Evolutionary conservation across 92 coral and sea anemone species (phyloP), one percentile per base, ranked within the genome.

Genomic region (Parazoanthus darwini): DNA sequence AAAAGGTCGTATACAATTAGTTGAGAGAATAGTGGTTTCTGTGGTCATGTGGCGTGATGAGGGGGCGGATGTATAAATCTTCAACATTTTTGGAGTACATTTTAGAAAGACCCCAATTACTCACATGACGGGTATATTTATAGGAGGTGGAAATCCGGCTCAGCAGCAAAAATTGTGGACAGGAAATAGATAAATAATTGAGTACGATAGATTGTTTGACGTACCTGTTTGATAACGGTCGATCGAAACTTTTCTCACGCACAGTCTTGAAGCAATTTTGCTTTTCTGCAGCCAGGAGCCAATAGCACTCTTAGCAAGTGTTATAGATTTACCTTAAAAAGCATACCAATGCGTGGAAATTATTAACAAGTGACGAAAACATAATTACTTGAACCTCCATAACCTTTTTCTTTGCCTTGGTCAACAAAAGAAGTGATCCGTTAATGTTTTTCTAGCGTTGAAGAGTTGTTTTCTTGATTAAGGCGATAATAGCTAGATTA

Each of bases 301-400:
- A 50, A 84, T 33, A 4, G 79, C 68, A 8, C 87, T 84, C 29
- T 70, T 36, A 15, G 78, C 66, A 29, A 84, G 77, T 3, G 8
- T 46, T 72, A 22, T 72, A 1, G 20, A 8, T 48, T 51, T 70
- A 1, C 79, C 87, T 84, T 38, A 70, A 26, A 84, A 84, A 82
- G 33, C 70, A 66, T 82, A 82, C 75, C 86, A 35, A 42, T 42
- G 77, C 77, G 46, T 71, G 10, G 78, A 72, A 72, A 51, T 70
- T 72, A 84, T 84, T 84, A 84, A 71, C 46, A 84, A 71, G 87
- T 84, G 87, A 84, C 68, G 87, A 84, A 84, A 84, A 73, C 67
- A n/a, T 72, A 71, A 80, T 84, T 72, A 84, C 67, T 48, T 48
- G 68, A 84, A 71, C 79, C n/a, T 48, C 44, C 37, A 59, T 84